Conservation (phyloP, 1,140 invertebrate species). For the Pentalonia nigronervosa region DNA sequence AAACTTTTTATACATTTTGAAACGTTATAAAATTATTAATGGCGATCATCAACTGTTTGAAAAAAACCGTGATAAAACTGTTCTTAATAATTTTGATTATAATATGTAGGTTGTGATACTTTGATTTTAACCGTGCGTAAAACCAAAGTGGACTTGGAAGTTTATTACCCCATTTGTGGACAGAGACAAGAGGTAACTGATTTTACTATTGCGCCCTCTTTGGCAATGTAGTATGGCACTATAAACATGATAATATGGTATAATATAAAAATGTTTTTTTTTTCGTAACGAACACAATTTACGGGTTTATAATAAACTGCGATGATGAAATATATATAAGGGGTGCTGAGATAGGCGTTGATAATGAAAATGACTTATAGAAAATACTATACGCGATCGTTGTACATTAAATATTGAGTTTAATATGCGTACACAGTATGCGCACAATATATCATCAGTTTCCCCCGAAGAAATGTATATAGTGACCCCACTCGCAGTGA, state of each 20-base stretch:
- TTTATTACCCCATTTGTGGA: neutral
- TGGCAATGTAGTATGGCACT: neutral
- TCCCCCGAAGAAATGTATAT: neutral
- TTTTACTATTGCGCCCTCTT: neutral
- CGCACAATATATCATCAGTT: neutral
- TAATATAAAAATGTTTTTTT: neutral
- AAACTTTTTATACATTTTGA: neutral
- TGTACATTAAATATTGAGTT: neutral
- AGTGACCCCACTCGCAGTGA: neutral
- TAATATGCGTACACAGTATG: neutral
- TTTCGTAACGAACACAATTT: neutral
- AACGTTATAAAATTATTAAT: no score
- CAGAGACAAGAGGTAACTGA: neutral
- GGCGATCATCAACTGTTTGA: neutral
- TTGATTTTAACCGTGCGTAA: neutral
- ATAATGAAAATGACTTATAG: conserved; percentile 12
- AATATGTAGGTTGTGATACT: neutral
- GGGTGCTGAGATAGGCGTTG: neutral
- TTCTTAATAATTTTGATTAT: neutral
- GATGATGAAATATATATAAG: neutral
- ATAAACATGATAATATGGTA: neutral
- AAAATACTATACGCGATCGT: neutral
- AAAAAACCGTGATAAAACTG: neutral
- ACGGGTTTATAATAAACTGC: neutral
- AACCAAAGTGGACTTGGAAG: neutral